Evolutionary conservation across 2,113 vertebrate genomes (phyloP).

Genomic region (Peucedramus taeniatus): DNA sequence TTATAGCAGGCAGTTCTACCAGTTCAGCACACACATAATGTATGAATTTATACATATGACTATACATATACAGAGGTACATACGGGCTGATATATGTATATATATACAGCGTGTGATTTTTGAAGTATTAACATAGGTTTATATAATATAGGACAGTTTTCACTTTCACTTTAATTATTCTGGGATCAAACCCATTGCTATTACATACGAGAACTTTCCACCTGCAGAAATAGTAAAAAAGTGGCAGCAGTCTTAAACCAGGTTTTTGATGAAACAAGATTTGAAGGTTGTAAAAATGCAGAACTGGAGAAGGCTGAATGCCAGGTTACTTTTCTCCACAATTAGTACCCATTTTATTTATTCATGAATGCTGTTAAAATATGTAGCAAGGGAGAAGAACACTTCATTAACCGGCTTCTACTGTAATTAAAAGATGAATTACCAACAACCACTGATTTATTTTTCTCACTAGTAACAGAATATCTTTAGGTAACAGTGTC

Average conservation of each 20-base stretch:
- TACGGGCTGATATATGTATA: neutral
- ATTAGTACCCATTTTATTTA: constrained; percentile 42
- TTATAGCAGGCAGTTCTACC: neutral
- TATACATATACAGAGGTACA: neutral
- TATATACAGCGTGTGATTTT: neutral
- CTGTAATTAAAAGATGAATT: constrained; percentile 58
- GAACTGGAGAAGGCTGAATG: neutral
- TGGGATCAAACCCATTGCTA: neutral
- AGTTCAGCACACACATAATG: neutral
- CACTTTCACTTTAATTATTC: neutral
- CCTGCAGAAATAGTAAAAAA: neutral
- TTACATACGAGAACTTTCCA: neutral
- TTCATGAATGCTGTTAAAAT: constrained; percentile 48
- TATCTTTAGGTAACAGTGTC: neutral
- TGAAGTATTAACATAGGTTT: neutral
- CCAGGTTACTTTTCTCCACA: constrained; percentile 18
- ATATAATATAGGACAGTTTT: neutral
- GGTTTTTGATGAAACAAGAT: neutral
- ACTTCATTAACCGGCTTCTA: constrained; percentile 10
- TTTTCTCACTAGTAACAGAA: constrained; percentile 12
- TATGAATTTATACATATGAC: neutral
- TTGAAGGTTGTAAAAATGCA: neutral
- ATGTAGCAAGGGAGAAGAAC: constrained; percentile 35
- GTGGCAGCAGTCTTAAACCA: neutral
- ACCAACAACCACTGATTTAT: constrained; percentile 23